Base-by-base conservation (phyloP, 2,888 invertebrate genomes). In the Arctia plantaginis region DNA sequence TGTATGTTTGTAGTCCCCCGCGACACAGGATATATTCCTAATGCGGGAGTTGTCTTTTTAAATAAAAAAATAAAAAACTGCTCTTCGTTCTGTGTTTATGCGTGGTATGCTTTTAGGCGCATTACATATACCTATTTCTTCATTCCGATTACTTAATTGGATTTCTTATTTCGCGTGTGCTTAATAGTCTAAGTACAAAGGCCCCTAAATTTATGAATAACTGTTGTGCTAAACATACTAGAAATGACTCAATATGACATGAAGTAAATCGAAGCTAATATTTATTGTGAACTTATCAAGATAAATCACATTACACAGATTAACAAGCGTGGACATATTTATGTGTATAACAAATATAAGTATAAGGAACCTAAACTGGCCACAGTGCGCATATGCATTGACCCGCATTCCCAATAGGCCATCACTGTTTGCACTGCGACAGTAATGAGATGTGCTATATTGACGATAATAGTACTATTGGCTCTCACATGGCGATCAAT, bases 321-420 rank as follows among this genome's bases (percentile, higher is more conserved):
- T 74, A 72, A 62, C 59, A 74, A 44, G 59, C 72, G 39, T 76
- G 66, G 59, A 71, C 66, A 71, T 64, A 62, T 68, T 74, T 66
- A 74, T 44, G 35, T 74, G 64, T 72, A 75, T 71, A 76, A 75
- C 69, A 74, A 72, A 51, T 47, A 78, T 79, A 79, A 72, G 74
- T 83, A 62, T 75, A 55, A 78, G 44, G 65, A 41, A 75, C 75
- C 77, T 71, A 79, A 78, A 82, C 80, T 84, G 87, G 83, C 82
- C 86, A 85, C 86, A 90, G 83, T 91, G 90, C 90, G 90, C 91
- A 92, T 89, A 90, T 90, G 91, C 90, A 88, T 88, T 93, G 93
- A 94, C 94, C 94, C 89, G 93, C 90, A 94, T 94, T 93, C 91
- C 93, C 92, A 90, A 92, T 90, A 90, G 91, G 91, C 90, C 90